Conservation (phyloP, 2,113 vertebrate genomes). For the Diadophis punctatus region DNA sequence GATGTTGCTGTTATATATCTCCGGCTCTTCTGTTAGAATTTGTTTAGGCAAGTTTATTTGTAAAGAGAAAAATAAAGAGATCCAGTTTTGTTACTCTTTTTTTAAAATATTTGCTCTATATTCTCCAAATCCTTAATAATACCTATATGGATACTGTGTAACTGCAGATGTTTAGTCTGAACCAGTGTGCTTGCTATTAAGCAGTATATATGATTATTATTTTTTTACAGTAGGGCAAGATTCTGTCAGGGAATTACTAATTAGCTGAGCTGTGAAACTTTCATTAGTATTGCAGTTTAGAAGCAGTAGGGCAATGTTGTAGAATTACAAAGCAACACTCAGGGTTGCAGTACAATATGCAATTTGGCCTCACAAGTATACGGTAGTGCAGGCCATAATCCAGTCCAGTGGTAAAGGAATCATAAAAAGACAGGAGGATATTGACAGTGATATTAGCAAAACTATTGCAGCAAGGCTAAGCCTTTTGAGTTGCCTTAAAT, state of each 20-base stretch:
- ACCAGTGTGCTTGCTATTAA: not conserved
- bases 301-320: not conserved
- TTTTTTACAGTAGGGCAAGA: not conserved
- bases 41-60: not conserved
- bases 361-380: not conserved
- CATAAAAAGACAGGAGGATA: not conserved
- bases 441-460: not conserved
- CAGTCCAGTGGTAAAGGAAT: not conserved
- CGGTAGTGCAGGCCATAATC: not conserved
- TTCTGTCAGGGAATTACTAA: not conserved
- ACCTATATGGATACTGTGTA: not conserved
- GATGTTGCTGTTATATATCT: not conserved
- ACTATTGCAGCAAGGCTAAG: not conserved
- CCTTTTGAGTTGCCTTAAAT: not conserved
- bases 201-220: not conserved
- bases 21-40: not conserved
- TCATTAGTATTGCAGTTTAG: not conserved
- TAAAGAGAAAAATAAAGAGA: not conserved
- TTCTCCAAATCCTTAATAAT: not conserved
- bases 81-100: not conserved
- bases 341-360: not conserved
- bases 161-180: not conserved
- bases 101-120: not conserved
- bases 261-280: not conserved
- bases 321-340: not conserved